phyloP scores from a whole-genome alignment of 2,113 vertebrate species.

The Axis porcinus region DNA sequence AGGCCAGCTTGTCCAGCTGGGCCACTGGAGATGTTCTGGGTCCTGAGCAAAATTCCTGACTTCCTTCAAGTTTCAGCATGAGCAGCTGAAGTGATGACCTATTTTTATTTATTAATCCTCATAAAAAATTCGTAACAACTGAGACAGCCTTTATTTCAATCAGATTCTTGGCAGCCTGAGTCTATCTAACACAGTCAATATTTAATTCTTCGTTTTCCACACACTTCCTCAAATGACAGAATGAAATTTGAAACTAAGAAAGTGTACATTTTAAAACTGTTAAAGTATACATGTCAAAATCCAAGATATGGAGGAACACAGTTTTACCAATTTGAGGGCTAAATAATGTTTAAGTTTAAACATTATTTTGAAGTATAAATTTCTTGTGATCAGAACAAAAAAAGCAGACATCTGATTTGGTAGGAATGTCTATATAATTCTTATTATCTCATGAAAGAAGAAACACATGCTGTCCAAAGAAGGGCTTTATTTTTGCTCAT shows the following conservation, averaged over 20 bases:
- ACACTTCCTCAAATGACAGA: background rate
- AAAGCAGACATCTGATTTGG: background rate
- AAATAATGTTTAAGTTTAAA: background rate
- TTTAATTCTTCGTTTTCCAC: background rate
- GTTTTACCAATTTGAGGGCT: background rate
- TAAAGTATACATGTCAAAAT: background rate
- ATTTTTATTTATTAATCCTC: background rate
- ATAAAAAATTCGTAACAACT: background rate
- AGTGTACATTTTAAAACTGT: background rate
- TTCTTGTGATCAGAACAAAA: background rate
- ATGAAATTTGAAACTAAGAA: background rate
- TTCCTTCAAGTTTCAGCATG: background rate
- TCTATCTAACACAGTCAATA: background rate
- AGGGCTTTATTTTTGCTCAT: background rate
- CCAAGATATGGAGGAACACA: background rate
- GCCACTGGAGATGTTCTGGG: background rate
- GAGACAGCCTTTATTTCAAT: background rate
- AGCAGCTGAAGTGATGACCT: background rate
- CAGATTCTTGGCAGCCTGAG: background rate
- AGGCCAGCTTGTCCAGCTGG: too few species aligned
- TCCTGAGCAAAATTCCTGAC: background rate
- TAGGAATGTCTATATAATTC: background rate
- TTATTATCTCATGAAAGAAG: background rate
- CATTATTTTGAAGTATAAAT: background rate
- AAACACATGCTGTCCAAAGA: background rate